Percentiles rank a stretch among this genome's conserved stretches.
phyloP scores from a whole-genome alignment of 1,140 invertebrate genomes.

The Dinothrombium tinctorium region DNA sequence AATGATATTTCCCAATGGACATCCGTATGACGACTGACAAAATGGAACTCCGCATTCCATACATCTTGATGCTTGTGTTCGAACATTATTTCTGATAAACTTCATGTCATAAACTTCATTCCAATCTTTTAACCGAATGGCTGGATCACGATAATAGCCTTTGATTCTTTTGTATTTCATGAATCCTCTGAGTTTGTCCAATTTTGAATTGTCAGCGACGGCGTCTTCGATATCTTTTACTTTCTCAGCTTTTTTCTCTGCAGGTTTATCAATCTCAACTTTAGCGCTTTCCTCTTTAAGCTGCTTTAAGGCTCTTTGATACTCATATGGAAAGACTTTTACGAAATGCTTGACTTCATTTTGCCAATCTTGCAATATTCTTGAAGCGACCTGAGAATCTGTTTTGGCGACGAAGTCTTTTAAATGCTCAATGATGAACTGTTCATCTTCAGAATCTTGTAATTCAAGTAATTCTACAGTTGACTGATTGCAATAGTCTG shows the following conservation, averaged over 20 bases:
- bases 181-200: conserved; percentile 62
- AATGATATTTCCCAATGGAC: conserved; percentile 93
- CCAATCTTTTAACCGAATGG: conserved; percentile 74
- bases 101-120: conserved; percentile 80
- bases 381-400: conserved; percentile 54
- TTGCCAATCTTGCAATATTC: conserved; percentile 59
- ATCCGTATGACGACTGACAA: conserved; percentile 88
- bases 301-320: conserved; percentile 64
- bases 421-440: conserved; percentile 49
- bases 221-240: conserved; percentile 62
- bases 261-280: neutral
- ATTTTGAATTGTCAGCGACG: conserved; percentile 33
- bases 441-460: conserved; percentile 49
- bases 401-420: conserved; percentile 73
- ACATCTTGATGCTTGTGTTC: conserved; percentile 46
- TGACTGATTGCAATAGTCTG: conserved; percentile 61
- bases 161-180: conserved; percentile 82
- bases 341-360: conserved; percentile 42
- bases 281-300: conserved; percentile 25
- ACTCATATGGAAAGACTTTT: conserved; percentile 92
- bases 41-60: conserved; percentile 99
- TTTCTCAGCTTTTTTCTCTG: neutral
- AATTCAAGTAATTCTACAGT: conserved; percentile 67
- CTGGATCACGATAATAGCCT: conserved; percentile 51
- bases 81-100: conserved; percentile 59